A percentile compares a stretch with the other conserved stretches of the same genome.
Conservation (phyloP, 1,140 invertebrate species). For the Steinernema feltiae region DNA sequence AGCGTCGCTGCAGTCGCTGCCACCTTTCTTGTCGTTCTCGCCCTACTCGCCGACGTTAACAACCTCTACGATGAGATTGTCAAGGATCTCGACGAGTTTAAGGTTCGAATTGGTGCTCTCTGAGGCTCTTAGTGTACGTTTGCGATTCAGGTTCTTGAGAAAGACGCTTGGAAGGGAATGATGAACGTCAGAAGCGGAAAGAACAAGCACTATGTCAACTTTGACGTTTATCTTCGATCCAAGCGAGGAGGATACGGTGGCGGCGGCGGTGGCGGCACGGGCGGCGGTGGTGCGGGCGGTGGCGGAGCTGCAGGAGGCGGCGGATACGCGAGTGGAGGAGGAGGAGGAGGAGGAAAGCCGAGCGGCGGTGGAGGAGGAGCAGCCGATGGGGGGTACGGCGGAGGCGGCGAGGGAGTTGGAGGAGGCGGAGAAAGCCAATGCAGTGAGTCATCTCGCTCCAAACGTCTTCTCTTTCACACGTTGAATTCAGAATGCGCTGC, state of each 20-base stretch:
- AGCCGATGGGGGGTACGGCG: background rate
- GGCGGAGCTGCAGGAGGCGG: background rate
- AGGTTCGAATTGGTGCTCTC: background rate
- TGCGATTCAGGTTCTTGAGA: background rate
- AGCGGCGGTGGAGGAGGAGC: background rate
- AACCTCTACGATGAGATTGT: background rate
- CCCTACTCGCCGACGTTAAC: background rate
- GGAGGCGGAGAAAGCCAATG: background rate
- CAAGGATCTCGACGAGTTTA: background rate
- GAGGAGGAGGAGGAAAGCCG: background rate
- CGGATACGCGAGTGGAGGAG: background rate
- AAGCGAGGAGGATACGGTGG: constrained; percentile 1
- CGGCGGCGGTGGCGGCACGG: background rate
- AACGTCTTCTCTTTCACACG: background rate
- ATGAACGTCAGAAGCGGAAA: background rate
- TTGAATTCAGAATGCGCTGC: background rate
- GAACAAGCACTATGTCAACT: background rate
- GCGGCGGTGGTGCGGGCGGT: background rate
- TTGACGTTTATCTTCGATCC: background rate
- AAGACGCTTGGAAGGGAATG: background rate
- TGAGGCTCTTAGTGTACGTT: background rate
- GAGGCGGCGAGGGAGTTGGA: background rate
- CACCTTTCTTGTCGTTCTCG: background rate
- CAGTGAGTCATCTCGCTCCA: background rate
- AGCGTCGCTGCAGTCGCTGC: background rate